Conservation (phyloP, 2,888 invertebrate species). For the Pinctada fucata region DNA sequence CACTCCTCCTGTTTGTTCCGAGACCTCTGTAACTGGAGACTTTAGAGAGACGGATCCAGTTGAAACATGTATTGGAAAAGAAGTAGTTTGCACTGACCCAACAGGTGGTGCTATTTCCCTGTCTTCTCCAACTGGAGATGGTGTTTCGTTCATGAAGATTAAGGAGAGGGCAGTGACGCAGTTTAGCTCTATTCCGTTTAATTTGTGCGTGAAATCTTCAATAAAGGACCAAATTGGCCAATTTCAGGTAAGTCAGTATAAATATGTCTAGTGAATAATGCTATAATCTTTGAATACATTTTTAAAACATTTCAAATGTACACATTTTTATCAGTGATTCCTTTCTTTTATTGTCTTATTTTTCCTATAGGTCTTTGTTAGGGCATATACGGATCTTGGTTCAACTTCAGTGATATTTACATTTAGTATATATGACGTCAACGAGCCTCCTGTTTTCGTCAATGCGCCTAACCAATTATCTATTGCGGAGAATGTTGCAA, state of each 20-base stretch:
- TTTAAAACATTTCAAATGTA: background rate
- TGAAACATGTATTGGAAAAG: slow-evolving; percentile 27
- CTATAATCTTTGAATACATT: background rate
- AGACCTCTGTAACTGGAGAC: background rate
- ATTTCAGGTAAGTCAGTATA: slow-evolving; percentile 11
- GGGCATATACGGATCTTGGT: slow-evolving; percentile 20
- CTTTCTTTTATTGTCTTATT: background rate
- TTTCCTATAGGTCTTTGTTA: slow-evolving; percentile 2
- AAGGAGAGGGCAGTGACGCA: slow-evolving; percentile 7
- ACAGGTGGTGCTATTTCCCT: slow-evolving; percentile 21
- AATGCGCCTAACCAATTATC: background rate
- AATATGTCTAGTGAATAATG: background rate
- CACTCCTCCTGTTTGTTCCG: slow-evolving; percentile 24
- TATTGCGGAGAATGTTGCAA: slow-evolving; percentile 5
- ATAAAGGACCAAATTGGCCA: slow-evolving; percentile 24
- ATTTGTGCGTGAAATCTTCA: slow-evolving; percentile 16
- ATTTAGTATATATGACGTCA: slow-evolving; percentile 21
- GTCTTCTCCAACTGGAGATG: slow-evolving; percentile 5
- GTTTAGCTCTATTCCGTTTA: slow-evolving; percentile 20
- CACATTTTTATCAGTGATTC: background rate
- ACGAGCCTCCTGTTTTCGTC: slow-evolving; percentile 29
- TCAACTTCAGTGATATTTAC: slow-evolving; percentile 14
- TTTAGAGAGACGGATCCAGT: slow-evolving; percentile 18
- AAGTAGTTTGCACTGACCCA: slow-evolving; percentile 26
- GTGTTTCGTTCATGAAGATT: slow-evolving; percentile 2